phyloP scores from a whole-genome alignment of 2,797 vertebrate species.

The Gymnopithys bicolor region DNA sequence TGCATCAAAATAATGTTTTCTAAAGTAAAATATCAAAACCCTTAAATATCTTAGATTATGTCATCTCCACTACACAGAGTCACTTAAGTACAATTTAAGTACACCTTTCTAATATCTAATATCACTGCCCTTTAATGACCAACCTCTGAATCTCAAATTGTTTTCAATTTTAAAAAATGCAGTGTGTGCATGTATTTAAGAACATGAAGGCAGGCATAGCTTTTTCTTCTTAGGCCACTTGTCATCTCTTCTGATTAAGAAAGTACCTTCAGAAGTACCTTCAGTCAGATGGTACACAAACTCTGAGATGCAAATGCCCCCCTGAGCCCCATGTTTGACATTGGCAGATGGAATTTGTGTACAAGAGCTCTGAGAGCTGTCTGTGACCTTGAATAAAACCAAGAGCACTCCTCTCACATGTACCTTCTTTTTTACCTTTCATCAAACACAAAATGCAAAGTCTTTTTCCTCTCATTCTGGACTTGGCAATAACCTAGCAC shows the following conservation, averaged over 20 bases:
- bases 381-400: neutral
- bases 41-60: neutral
- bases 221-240: neutral
- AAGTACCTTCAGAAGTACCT: neutral
- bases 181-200: fast-evolving
- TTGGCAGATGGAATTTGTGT: fast-evolving
- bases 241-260: neutral
- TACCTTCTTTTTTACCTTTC: neutral
- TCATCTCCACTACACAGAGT: neutral
- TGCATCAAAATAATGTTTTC: neutral
- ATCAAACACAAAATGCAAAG: neutral
- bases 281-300: neutral
- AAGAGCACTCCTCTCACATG: neutral
- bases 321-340: neutral
- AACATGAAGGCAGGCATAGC: fast-evolving
- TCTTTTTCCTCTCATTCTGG: neutral
- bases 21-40: neutral
- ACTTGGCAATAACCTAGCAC: neutral
- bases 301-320: neutral
- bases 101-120: neutral
- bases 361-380: neutral
- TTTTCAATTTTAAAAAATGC: neutral
- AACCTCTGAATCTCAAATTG: neutral
- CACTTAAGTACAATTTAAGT: neutral
- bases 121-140: neutral